A percentile compares a stretch with the other conserved stretches of the same genome.
Evolutionary conservation across 2,888 invertebrate species (phyloP).

Genomic region (Notodonta dromedarius): DNA sequence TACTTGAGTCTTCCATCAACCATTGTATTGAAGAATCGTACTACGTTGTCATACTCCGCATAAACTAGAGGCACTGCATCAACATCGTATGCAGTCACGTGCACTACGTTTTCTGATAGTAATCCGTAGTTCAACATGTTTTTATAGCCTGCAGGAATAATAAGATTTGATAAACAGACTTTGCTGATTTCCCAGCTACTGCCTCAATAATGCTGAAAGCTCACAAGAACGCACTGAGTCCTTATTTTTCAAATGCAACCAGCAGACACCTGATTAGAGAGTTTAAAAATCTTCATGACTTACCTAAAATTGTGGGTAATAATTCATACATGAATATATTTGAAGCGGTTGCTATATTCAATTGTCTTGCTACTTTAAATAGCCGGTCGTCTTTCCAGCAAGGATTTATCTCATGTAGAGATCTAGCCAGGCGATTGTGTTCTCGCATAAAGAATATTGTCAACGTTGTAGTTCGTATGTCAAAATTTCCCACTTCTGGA

Average conservation of each 20-base stretch:
- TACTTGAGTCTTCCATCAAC: slow-evolving; percentile 68
- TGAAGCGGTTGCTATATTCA: slow-evolving; percentile 64
- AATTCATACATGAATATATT: slow-evolving; percentile 70
- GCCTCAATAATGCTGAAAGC: no score
- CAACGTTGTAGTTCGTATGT: slow-evolving; percentile 60
- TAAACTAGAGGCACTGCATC: slow-evolving; percentile 59
- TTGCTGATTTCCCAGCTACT: no score
- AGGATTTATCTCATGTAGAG: slow-evolving; percentile 59
- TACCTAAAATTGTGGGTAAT: slow-evolving; percentile 63
- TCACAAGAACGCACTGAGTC: no score
- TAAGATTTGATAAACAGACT: neutral
- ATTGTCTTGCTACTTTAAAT: slow-evolving; percentile 67
- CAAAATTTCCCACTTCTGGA: slow-evolving; percentile 61
- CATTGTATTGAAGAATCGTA: slow-evolving; percentile 62
- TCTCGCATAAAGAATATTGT: slow-evolving; percentile 69
- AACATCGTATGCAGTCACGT: slow-evolving; percentile 53
- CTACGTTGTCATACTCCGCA: slow-evolving; percentile 64
- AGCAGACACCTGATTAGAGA: no score
- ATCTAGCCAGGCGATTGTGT: slow-evolving; percentile 64
- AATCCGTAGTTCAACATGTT: slow-evolving; percentile 62
- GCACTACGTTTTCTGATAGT: slow-evolving; percentile 54
- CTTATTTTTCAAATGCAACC: no score
- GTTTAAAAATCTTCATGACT: slow-evolving; percentile 22
- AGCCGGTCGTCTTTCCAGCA: slow-evolving; percentile 72
- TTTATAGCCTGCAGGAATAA: slow-evolving; percentile 46